phyloP scores from a whole-genome alignment of 2,113 vertebrate genomes.

The Tichodroma muraria region DNA sequence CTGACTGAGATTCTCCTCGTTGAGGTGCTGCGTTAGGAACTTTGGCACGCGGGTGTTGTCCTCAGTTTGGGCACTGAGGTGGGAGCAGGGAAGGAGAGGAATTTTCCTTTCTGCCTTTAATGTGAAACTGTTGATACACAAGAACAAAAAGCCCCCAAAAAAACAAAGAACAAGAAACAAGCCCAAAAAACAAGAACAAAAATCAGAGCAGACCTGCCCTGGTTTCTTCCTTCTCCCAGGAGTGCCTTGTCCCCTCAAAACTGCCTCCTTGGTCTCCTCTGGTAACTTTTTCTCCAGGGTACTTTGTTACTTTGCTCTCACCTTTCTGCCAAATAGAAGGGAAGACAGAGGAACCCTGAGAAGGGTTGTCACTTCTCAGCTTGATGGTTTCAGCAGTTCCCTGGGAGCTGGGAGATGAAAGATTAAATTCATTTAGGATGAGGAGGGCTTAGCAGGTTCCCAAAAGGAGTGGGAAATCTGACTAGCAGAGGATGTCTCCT shows the following conservation, averaged over 20 bases:
- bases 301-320: background rate
- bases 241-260: background rate
- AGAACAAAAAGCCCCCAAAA: background rate
- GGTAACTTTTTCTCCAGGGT: background rate
- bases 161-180: no score
- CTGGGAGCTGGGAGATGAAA: slow-evolving; percentile 3
- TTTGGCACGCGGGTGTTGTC: background rate
- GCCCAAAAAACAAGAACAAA: background rate
- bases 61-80: background rate
- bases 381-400: background rate
- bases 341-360: no score
- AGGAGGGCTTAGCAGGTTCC: background rate
- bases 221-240: background rate
- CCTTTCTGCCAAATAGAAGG: background rate
- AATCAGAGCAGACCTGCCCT: background rate
- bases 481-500: background rate
- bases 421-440: background rate
- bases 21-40: rapidly evolving
- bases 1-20: rapidly evolving
- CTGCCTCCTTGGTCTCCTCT: background rate
- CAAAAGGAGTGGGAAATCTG: background rate
- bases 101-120: background rate
- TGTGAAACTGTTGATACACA: background rate
- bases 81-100: background rate
- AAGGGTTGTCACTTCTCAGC: background rate